These are phyloP conservation scores for Apus apus DNA, from an alignment of 2,113 vertebrate species.

Conservation along the genomic window DNA sequence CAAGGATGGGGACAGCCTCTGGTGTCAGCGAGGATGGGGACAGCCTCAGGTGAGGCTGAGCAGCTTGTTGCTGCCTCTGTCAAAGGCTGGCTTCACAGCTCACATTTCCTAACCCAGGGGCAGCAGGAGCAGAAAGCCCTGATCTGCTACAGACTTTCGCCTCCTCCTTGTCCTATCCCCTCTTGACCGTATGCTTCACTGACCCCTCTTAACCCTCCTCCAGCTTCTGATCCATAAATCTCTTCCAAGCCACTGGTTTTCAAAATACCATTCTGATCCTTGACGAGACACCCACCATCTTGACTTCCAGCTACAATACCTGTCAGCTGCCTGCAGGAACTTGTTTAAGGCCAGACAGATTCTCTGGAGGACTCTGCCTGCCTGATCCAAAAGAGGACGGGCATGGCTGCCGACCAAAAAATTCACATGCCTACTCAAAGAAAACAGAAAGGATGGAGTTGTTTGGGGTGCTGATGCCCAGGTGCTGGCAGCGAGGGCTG, in stretches of 20 bases:
- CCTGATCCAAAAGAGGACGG: not conserved
- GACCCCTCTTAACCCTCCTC: not conserved
- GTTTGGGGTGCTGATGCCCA: not conserved
- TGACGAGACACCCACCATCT: not conserved
- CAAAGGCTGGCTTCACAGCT: not conserved
- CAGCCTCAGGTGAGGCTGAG: not conserved
- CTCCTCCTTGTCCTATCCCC: not conserved
- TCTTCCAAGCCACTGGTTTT: not conserved
- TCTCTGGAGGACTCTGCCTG: not conserved
- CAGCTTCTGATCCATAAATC: not conserved
- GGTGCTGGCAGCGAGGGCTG: not conserved
- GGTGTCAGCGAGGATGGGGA: not conserved
- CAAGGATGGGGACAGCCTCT: not conserved
- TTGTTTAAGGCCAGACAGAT: not conserved
- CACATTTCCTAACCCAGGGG: accelerated
- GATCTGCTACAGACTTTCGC: not conserved
- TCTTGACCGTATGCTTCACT: not conserved
- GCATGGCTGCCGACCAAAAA: not conserved
- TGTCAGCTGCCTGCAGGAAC: not conserved
- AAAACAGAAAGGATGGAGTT: not conserved
- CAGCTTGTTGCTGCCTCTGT: not conserved
- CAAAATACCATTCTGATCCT: not conserved
- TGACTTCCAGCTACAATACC: not conserved
- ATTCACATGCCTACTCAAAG: not conserved
- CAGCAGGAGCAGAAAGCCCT: not conserved